Percentiles rank a stretch among this genome's conserved stretches.
These are phyloP conservation scores for Potamarius usumacintae DNA, from an alignment of 2,113 vertebrate species.

Conservation along the genomic window DNA sequence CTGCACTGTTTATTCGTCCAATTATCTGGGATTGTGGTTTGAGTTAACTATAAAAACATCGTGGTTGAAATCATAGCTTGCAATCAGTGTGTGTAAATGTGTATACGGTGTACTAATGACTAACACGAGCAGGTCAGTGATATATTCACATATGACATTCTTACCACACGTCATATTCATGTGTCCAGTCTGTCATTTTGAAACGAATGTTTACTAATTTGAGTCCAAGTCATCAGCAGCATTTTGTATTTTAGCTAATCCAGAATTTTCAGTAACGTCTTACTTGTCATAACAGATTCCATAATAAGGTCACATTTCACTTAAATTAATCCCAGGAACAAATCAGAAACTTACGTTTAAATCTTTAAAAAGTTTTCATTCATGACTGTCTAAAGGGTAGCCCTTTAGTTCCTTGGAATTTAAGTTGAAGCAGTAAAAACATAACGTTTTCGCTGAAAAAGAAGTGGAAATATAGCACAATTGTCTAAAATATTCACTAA, in stretches of 20 bases:
- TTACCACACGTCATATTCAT: background rate
- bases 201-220: background rate
- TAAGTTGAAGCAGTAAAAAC: constrained; percentile 35
- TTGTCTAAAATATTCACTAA: background rate
- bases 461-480: background rate
- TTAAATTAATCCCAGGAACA: background rate
- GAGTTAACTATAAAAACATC: background rate
- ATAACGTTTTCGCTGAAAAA: constrained; percentile 18
- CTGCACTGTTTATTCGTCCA: constrained; percentile 29
- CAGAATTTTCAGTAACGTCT: background rate
- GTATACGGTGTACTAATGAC: background rate
- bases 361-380: background rate
- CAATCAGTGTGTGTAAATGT: background rate
- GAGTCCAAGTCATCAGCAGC: background rate
- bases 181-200: background rate
- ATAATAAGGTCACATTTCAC: background rate
- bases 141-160: background rate
- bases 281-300: background rate
- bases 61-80: background rate
- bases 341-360: constrained; percentile 16
- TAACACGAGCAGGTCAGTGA: background rate
- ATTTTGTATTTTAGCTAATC: background rate
- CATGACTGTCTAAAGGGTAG: background rate
- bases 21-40: background rate
- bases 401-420: constrained; percentile 1